These are phyloP conservation scores for Tiphia femorata DNA, from an alignment of 2,888 invertebrate genomes.

Conservation along the genomic window DNA sequence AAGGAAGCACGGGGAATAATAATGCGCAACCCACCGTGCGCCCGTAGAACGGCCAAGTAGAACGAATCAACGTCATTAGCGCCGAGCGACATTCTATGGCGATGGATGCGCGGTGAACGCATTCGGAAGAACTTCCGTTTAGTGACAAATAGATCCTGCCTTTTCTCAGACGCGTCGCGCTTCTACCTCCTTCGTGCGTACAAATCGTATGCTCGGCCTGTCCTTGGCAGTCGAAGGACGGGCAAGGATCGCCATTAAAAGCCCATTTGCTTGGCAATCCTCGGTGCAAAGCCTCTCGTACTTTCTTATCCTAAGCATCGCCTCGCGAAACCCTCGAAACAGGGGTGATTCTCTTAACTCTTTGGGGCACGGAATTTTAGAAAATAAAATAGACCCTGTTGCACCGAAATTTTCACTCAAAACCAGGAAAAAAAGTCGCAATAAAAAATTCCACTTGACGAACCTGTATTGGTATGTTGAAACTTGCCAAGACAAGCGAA, in stretches of 20 bases:
- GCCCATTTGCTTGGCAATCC: conserved; percentile 19
- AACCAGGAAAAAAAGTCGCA: no score
- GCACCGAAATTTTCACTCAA: no score
- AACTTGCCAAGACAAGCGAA: no score
- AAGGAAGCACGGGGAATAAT: conserved; percentile 31
- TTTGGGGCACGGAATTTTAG: no score
- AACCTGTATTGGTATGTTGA: no score
- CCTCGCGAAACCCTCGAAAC: neutral
- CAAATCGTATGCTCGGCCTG: no score
- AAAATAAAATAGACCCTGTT: no score
- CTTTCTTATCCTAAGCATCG: conserved; percentile 10
- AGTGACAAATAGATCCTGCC: conserved; percentile 46
- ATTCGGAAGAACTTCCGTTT: no score
- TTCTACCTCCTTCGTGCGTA: conserved; percentile 25
- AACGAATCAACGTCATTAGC: conserved; percentile 58
- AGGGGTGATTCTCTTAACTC: no score
- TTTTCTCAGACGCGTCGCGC: conserved; percentile 11
- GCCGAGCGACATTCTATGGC: conserved; percentile 29
- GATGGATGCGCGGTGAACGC: conserved; percentile 37
- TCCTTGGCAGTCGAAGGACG: neutral
- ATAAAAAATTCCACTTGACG: no score
- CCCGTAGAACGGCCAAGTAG: conserved; percentile 41
- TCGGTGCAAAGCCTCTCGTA: conserved; percentile 23
- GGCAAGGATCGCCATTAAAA: conserved; percentile 30
- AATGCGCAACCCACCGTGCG: conserved; percentile 11